Evolutionary conservation across 2,888 invertebrate genomes (phyloP), one percentile per base, ranked within the genome.

Genomic region (Rhagophthalmus giganteus): DNA sequence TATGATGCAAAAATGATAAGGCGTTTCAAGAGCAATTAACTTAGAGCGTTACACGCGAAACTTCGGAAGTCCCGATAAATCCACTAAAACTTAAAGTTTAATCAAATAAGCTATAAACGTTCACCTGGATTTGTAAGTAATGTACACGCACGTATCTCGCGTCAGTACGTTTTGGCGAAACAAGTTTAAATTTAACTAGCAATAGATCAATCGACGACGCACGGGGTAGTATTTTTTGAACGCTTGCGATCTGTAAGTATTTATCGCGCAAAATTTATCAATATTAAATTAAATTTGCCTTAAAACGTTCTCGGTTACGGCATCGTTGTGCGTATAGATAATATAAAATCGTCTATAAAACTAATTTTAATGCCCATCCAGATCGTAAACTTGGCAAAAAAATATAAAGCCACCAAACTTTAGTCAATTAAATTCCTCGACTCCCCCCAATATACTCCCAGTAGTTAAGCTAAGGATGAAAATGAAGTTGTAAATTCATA

Each of bases 61-160:
- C 33, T 54, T 50, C 30, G 25, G 31, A 40, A 46, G 46, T 41
- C 33, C 32, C 32, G 30, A 40, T 52, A 52, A 52, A 52, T 52
- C 39, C 38, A 32, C 40, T 33, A 34, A 47, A 48, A 37, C 42
- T 50, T 38, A 38, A 50, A 50, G 40, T 52, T 52, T 52, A 52
- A 52, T 52, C 52, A 46, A 52, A 52, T 52, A 50, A 50, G 44
- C 50, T 37, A 20, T 32, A 31, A 37, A 27, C 50, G 38, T 31
- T 25, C 44, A 44, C 38, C 42, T 50, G 28, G 38, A 20, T 34
- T 28, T 38, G 38, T 38, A 40, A 40, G 26, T 33, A 50, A 50
- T 44, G 37, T 32, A 34, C 44, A 34, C 34, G 33, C 32, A 39
- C 28, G 38, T 31, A 44, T 31, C 38, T 47, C 20, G 27, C 12